Conservation (phyloP, 2,113 vertebrate genomes). For the Globicephala melas region DNA sequence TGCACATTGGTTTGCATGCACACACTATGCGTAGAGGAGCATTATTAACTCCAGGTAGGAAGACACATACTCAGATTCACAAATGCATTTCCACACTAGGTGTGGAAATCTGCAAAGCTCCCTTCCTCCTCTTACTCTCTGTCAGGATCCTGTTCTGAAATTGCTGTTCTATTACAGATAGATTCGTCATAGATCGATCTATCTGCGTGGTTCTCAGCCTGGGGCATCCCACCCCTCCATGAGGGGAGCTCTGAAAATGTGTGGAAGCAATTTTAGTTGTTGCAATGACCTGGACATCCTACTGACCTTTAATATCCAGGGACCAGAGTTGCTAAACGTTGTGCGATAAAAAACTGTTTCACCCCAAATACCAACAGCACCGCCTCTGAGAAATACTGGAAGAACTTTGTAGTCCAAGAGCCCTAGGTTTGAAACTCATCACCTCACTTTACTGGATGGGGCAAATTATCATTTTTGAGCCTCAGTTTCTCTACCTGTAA, state of each 20-base stretch:
- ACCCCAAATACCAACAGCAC: background rate
- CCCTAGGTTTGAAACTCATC: background rate
- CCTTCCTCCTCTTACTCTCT: background rate
- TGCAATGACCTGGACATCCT: background rate
- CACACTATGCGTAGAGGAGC: no score
- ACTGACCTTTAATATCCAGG: background rate
- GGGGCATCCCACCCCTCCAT: background rate
- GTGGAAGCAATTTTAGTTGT: background rate
- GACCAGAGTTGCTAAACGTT: background rate
- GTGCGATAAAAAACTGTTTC: background rate
- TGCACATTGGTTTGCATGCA: background rate
- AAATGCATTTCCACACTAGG: background rate
- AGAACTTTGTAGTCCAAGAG: background rate
- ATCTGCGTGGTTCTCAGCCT: background rate
- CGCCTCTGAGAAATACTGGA: slow-evolving; percentile 4
- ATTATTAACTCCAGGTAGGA: background rate
- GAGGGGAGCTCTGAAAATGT: background rate
- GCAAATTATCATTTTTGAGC: background rate
- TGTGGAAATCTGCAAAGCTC: background rate
- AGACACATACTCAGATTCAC: background rate
- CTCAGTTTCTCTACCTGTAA: background rate
- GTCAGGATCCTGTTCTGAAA: background rate
- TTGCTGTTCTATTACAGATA: background rate
- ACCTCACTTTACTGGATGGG: background rate
- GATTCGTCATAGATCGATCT: background rate